Base-by-base conservation (phyloP, 2,888 invertebrate genomes). In the Arge pagana region DNA sequence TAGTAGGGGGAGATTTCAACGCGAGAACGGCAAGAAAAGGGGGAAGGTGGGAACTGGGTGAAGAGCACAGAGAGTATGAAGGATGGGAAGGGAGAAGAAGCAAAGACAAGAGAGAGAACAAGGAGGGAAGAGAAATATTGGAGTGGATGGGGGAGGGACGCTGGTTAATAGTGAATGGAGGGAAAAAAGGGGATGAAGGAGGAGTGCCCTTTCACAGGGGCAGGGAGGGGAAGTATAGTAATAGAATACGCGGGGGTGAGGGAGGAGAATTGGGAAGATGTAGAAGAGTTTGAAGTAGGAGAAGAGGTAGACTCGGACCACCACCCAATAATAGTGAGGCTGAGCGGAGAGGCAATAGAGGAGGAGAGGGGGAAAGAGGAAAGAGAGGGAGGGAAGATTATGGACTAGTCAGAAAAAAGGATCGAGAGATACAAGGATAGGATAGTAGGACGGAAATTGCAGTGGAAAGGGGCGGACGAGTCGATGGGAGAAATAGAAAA, bases 301-400 rank as follows among this genome's bases (percentile, higher is more conserved):
- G 36, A 33, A 2, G 43, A 43, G 28, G 21, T 23, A 4, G 51
- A 51, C n/a, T 51, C 51, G 8, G 43, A 43, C 15, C 24, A 43
- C 10, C 18, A 26, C n/a, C 51, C 43, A 13, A 10, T 43, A 3
- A 7, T 26, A 19, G 19, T 26, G 13, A 6, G 13, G 4, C 21
- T 16, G 42, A 35, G 18, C 11, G 39, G 31, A 18, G 4, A 5
- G 21, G 16, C 13, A 26, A 21, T 15, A 6, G 23, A 7, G 7
- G 16, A 19, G 18, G 13, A 23, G 10, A 21, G 16, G 18, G 5
- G 15, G n/a, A 11, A 28, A 4, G 40, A 26, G 28, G 50, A 28
- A 19, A 15, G 10, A n/a, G n/a, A 28, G 2, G 13, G 21, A 19
- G 10, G 33, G 45, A 19, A 30, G 11, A 33, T 7, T n/a, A n/a